A percentile compares a stretch with the other conserved stretches of the same genome.
These are phyloP conservation scores for Bombus superbus DNA, from an alignment of 1,140 invertebrate genomes.

Conservation along the genomic window DNA sequence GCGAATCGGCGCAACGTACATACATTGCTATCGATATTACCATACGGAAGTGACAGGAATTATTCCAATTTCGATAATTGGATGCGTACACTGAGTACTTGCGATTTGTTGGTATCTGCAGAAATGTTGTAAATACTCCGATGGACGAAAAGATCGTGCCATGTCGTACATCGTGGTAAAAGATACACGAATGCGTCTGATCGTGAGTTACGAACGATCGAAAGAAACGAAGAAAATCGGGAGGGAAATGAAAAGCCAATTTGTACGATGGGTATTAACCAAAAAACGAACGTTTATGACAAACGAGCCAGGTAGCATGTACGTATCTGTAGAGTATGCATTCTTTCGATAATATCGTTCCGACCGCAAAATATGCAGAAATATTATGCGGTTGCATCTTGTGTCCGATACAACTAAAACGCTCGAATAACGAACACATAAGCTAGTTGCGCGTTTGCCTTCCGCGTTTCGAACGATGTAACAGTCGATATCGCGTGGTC, in stretches of 20 bases:
- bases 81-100: neutral
- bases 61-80: neutral
- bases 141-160: accelerated
- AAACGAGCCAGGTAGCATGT: neutral
- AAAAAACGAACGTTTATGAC: neutral
- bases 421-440: neutral
- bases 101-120: neutral
- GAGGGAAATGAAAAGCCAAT: neutral
- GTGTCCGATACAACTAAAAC: neutral
- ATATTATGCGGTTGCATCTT: conserved; percentile 3
- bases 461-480: neutral
- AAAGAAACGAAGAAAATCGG: neutral
- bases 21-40: neutral
- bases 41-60: neutral
- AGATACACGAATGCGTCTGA: neutral
- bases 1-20: neutral
- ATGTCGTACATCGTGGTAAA: too few relatives aligned
- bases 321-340: conserved; percentile 6
- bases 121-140: neutral
- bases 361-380: conserved; percentile 8
- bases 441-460: conserved; percentile 2
- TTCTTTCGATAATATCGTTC: conserved; percentile 22
- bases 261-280: neutral
- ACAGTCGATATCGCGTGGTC: too few relatives aligned
- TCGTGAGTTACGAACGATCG: neutral